phyloP scores from a whole-genome alignment of 2,797 vertebrate species.

The Scleropages formosus region DNA sequence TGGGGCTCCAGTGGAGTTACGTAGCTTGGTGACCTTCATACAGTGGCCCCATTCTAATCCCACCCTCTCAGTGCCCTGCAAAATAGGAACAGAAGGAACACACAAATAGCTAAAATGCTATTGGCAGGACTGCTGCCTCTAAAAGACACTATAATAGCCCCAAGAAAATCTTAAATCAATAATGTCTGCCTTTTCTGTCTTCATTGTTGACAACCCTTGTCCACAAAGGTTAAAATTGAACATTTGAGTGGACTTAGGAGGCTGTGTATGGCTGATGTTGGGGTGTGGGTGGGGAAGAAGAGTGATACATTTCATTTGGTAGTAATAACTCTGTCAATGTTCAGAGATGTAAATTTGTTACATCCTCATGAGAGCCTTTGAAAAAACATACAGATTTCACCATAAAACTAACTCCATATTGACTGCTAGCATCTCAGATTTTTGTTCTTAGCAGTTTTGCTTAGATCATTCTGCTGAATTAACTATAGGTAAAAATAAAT shows the following conservation, averaged over 20 bases:
- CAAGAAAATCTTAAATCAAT: conserved; percentile 60
- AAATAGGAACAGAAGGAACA: conserved; percentile 48
- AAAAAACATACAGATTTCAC: too few species aligned
- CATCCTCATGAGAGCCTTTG: too few species aligned
- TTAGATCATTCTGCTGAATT: too few species aligned
- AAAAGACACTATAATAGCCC: conserved; percentile 66
- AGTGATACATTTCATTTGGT: conserved; percentile 28
- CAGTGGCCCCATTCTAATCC: neutral
- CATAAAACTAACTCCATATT: too few species aligned
- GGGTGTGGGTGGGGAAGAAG: neutral
- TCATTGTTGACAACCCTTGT: conserved; percentile 59
- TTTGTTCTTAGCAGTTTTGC: too few species aligned
- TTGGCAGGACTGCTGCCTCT: conserved; percentile 62
- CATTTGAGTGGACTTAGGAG: conserved; percentile 64
- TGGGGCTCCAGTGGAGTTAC: conserved; percentile 28
- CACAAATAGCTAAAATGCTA: conserved; percentile 66
- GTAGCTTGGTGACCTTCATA: conserved; percentile 33
- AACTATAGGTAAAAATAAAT: too few species aligned
- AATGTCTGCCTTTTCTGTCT: conserved; percentile 58
- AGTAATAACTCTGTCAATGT: conserved; percentile 24
- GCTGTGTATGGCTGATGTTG: conserved; percentile 20
- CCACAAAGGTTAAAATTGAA: conserved; percentile 66
- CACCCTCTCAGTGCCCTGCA: conserved; percentile 4
- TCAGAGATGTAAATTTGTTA: too few species aligned
- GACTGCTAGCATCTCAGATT: too few species aligned